Conservation (phyloP, 2,113 vertebrate species). For the Jaculus jaculus region DNA sequence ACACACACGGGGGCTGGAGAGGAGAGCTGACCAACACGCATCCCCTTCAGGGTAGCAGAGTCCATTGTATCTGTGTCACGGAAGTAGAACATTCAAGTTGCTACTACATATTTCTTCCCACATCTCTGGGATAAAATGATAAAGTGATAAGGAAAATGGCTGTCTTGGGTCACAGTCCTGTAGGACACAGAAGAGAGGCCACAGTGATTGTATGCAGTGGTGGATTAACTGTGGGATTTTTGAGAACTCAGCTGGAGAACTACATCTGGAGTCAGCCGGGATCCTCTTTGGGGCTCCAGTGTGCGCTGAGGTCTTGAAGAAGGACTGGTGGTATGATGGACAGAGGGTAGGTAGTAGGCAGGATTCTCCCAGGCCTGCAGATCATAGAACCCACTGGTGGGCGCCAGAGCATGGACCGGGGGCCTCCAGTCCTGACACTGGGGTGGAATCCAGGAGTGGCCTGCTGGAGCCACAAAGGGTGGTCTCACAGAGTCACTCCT, state of each 20-base stretch:
- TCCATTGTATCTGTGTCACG: accelerated
- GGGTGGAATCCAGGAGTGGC: not conserved
- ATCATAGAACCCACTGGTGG: accelerated
- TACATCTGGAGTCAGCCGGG: not conserved
- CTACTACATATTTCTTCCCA: not conserved
- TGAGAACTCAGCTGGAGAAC: not conserved
- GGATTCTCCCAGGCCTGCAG: not conserved
- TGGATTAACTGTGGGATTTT: not conserved
- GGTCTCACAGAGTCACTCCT: not conserved
- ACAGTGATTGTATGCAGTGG: accelerated
- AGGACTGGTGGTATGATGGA: not conserved
- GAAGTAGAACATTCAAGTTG: accelerated
- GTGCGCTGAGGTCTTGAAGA: not conserved
- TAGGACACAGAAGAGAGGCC: not conserved
- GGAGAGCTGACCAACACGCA: too few species aligned
- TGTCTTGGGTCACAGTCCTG: not conserved
- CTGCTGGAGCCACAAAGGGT: not conserved
- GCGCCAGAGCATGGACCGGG: not conserved
- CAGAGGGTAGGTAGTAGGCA: too few species aligned
- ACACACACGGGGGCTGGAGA: too few species aligned
- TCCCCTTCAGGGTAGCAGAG: not conserved
- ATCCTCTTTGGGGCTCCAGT: not conserved
- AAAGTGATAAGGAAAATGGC: not conserved
- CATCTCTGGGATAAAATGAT: not conserved
- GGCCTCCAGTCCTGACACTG: not conserved